Conservation (phyloP, 2,113 vertebrate species). For the Ranitomeya imitator region DNA sequence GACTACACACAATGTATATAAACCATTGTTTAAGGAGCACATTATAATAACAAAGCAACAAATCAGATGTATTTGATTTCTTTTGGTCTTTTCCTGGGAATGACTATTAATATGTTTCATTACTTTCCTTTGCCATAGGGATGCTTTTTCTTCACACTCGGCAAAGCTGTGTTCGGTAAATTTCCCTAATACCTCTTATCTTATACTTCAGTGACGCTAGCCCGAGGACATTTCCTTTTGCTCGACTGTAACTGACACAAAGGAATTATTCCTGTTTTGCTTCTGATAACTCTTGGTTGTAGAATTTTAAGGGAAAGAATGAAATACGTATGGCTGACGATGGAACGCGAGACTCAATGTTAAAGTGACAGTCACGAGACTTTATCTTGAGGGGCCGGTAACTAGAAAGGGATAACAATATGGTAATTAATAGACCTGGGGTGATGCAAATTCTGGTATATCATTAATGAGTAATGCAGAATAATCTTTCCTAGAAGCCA, state of each 20-base stretch:
- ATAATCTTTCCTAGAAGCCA: neutral
- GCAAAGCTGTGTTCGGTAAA: slow-evolving; percentile 49
- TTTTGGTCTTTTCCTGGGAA: slow-evolving; percentile 31
- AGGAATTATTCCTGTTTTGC: slow-evolving; percentile 43
- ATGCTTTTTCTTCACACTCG: slow-evolving; percentile 37
- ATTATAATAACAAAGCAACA: slow-evolving; percentile 50
- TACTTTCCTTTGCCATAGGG: slow-evolving; percentile 48
- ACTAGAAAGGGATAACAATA: neutral
- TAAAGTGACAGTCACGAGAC: slow-evolving; percentile 12
- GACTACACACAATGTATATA: slow-evolving; percentile 36
- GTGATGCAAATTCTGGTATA: neutral
- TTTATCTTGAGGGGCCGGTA: neutral
- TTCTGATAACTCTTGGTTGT: slow-evolving; percentile 32
- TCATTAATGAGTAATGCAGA: neutral
- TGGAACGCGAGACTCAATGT: neutral
- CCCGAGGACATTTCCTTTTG: slow-evolving; percentile 30
- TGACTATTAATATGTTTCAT: slow-evolving; percentile 53
- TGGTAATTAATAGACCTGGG: neutral
- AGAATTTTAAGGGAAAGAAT: slow-evolving; percentile 43
- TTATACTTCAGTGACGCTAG: slow-evolving; percentile 51
- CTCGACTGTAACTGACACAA: slow-evolving; percentile 48
- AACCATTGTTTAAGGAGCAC: slow-evolving; percentile 39
- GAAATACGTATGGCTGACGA: neutral
- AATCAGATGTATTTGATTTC: slow-evolving; percentile 33
- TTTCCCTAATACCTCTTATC: slow-evolving; percentile 54